phyloP scores from a whole-genome alignment of 2,888 invertebrate genomes.

The Ischnura elegans region DNA sequence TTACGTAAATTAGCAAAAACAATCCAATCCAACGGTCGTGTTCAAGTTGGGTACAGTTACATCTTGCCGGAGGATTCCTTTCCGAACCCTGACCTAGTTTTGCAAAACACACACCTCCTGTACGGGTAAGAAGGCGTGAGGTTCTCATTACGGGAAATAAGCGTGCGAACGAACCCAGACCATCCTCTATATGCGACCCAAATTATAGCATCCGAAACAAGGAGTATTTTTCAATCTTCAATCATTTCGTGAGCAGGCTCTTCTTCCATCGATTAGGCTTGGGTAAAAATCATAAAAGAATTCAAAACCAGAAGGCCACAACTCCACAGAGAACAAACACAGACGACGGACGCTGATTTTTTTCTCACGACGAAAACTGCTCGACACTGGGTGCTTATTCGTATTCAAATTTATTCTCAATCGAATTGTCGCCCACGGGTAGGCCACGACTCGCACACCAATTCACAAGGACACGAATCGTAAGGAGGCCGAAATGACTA shows the following conservation, averaged over 20 bases:
- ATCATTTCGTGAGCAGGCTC: neutral
- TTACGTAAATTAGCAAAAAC: neutral
- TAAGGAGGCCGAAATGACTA: neutral
- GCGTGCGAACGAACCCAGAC: neutral
- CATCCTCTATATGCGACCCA: neutral
- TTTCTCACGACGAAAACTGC: neutral
- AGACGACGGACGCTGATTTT: neutral
- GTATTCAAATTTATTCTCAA: neutral
- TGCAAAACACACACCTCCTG: neutral
- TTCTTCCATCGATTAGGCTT: neutral
- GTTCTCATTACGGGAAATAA: neutral
- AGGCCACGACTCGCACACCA: neutral
- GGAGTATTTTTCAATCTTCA: neutral
- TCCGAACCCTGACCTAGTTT: constrained; percentile 1
- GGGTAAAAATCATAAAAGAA: neutral
- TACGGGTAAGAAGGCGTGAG: neutral
- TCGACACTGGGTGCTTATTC: neutral
- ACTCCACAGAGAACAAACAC: neutral
- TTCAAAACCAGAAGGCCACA: neutral
- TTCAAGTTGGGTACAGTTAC: neutral
- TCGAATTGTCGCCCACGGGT: neutral
- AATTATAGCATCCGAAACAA: neutral
- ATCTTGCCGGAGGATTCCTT: neutral
- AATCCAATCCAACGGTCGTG: neutral
- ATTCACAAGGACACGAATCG: neutral